phyloP scores from a whole-genome alignment of 2,113 vertebrate genomes.

The Vimba vimba region DNA sequence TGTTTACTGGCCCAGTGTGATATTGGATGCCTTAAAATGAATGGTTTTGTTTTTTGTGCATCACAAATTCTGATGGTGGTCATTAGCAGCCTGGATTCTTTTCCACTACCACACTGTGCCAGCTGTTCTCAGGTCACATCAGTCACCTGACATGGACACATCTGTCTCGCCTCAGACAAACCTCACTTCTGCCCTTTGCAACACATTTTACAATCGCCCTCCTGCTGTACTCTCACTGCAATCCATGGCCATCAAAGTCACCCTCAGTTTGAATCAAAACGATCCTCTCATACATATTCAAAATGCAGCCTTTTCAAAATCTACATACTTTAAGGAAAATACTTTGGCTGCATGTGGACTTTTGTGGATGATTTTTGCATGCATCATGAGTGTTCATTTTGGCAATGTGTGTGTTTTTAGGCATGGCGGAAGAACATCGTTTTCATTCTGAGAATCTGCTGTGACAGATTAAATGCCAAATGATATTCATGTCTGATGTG shows the following conservation, averaged over 20 bases:
- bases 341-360: constrained; percentile 23
- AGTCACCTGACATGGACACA: constrained; percentile 68
- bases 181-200: constrained; percentile 56
- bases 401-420: not conserved
- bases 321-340: constrained; percentile 38
- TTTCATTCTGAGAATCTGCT: constrained; percentile 4
- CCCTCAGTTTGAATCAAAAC: constrained; percentile 71
- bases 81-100: constrained; percentile 54
- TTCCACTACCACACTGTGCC: constrained; percentile 65
- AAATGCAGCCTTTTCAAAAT: constrained; percentile 45
- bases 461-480: constrained; percentile 28
- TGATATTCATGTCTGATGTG: constrained; percentile 21
- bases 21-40: constrained; percentile 42
- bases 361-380: constrained; percentile 12
- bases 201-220: constrained; percentile 67
- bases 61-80: constrained; percentile 57
- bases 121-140: constrained; percentile 64
- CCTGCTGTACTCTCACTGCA: constrained; percentile 61
- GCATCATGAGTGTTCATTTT: constrained; percentile 17
- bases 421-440: constrained; percentile 12
- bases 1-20: not conserved
- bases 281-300: constrained; percentile 61
- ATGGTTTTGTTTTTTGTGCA: constrained; percentile 55
- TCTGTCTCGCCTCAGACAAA: constrained; percentile 63
- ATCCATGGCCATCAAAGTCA: constrained; percentile 62